Base-by-base conservation (phyloP, 2,113 vertebrate genomes). In the Probosciger aterrimus region DNA sequence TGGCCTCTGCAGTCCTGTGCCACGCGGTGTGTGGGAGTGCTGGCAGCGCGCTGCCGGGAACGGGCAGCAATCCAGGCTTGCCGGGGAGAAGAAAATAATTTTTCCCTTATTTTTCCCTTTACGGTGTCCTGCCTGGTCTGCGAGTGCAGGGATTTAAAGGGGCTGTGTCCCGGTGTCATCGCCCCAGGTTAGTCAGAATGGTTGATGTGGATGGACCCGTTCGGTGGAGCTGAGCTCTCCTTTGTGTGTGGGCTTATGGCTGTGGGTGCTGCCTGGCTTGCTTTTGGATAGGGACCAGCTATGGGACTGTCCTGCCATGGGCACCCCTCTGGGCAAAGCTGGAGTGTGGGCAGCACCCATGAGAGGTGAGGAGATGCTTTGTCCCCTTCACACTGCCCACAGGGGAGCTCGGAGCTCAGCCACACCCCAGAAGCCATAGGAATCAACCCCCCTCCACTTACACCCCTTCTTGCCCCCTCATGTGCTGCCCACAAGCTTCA, bases 51-150 rank as follows among this genome's bases (percentile, higher is more conserved):
- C 87, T 93, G 91, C 96, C 10, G 82, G 92, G 81, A 94, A 82
- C 39, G 81, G 96, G 96, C 96, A 91, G 94, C 88, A 68, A 73
- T 96, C 97, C 96, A 97, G 95, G 64, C 80, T 91, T 82, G 68
- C 90, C 27, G 4, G 84, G 2, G n/a, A 92, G 93, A 96, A 90
- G 92, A 91, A 96, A 96, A 95, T 94, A 1, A 95, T 96, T 96
- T 93, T 96, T 95, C 75, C 93, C 67, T 95, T 73, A 91, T 96
- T 92, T 94, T 96, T 93, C 73, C 41, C 53, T 91, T 93, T 88
- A 88, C 20, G 1, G 75, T 43, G 89, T 92, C 93, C 87, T 88
- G 78, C 76, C 35, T 1, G 11, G 92, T 12, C 76, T 63, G 65
- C 0, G 10, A 94, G 64, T 10, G 44, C n/a, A 53, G 63, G 39